phyloP scores from a whole-genome alignment of 2,888 invertebrate species.

The Ophion obscuratus region DNA sequence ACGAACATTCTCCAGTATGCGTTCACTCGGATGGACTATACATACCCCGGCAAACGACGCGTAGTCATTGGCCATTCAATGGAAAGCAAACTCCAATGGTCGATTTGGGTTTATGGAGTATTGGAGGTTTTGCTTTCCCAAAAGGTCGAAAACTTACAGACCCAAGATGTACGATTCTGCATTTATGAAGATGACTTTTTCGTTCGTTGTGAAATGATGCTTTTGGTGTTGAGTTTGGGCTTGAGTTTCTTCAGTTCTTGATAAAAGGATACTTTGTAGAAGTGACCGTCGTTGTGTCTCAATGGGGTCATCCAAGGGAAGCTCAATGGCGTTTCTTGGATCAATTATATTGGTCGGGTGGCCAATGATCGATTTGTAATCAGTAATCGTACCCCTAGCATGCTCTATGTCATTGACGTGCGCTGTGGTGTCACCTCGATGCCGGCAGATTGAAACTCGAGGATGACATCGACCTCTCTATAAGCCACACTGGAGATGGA shows the following conservation, averaged over 20 bases:
- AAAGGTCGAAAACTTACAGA: neutral
- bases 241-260: too few species aligned
- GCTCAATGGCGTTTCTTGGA: neutral
- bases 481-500: constrained; percentile 16
- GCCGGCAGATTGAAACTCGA: constrained; percentile 44
- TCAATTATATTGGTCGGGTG: constrained; percentile 2
- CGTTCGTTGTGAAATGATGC: too few species aligned
- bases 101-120: neutral
- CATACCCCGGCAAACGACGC: too few species aligned
- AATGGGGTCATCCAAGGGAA: neutral
- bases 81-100: neutral
- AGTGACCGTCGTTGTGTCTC: too few species aligned
- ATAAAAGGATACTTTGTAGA: too few species aligned
- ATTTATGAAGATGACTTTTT: too few species aligned
- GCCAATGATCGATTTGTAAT: constrained; percentile 16
- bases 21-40: neutral
- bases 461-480: constrained; percentile 45
- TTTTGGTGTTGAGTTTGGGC: too few species aligned
- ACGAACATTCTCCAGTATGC: neutral
- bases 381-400: constrained; percentile 24
- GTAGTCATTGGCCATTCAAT: constrained; percentile 11
- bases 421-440: constrained; percentile 30
- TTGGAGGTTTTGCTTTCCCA: too few species aligned
- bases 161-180: too few species aligned
- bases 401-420: constrained; percentile 7